Conservation (phyloP, 2,113 vertebrate species). For the Ptilorrhoa leucosticta region DNA sequence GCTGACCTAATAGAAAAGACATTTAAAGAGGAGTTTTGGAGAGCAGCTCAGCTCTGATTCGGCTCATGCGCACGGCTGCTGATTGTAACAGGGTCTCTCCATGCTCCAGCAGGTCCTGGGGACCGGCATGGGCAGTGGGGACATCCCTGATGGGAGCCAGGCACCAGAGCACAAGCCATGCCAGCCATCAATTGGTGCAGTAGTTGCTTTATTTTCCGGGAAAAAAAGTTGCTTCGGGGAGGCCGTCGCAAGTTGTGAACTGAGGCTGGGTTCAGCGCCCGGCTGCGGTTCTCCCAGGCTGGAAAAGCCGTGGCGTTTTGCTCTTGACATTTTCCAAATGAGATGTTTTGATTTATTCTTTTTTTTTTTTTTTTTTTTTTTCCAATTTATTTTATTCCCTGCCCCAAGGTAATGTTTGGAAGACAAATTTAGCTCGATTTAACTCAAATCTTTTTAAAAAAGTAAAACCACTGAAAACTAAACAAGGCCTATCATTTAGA, state of each 20-base stretch:
- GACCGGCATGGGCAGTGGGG: accelerated
- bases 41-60: not conserved
- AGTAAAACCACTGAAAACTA: constrained; percentile 63
- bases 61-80: not conserved
- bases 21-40: constrained; percentile 51
- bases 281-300: not conserved
- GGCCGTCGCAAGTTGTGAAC: not conserved
- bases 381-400: constrained; percentile 24
- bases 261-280: not conserved
- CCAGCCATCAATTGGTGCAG: accelerated
- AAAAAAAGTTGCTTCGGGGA: not conserved
- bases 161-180: not conserved
- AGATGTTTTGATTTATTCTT: constrained; percentile 56
- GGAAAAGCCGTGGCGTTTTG: constrained; percentile 1
- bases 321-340: constrained; percentile 60
- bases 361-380: not conserved
- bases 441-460: constrained; percentile 54
- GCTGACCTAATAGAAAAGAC: constrained; percentile 62
- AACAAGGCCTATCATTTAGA: constrained; percentile 67
- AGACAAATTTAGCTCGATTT: constrained; percentile 49
- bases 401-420: constrained; percentile 54
- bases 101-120: not conserved
- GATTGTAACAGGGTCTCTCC: not conserved
- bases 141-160: not conserved
- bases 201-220: not conserved